Evolutionary conservation across 2,113 vertebrate species (phyloP).

Genomic region (Aix galericulata): DNA sequence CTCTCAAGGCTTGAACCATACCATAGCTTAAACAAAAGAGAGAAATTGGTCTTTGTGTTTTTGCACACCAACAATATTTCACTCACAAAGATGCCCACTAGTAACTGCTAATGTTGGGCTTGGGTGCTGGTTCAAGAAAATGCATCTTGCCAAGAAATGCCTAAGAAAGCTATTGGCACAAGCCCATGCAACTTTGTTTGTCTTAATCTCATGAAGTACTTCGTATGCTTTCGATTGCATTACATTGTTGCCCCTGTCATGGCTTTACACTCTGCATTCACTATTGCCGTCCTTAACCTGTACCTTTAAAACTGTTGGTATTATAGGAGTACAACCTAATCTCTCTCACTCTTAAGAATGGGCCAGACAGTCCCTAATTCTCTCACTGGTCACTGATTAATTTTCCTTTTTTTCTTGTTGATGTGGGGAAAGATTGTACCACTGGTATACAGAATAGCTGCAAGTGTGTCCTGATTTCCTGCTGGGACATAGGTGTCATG

Average conservation of each 20-base stretch:
- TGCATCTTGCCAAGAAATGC: neutral
- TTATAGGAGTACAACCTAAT: neutral
- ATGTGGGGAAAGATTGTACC: neutral
- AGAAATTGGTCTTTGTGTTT: fast-evolving
- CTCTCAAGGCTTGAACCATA: neutral
- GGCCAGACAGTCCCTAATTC: neutral
- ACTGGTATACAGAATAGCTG: neutral
- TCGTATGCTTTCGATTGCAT: neutral
- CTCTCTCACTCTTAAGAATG: neutral
- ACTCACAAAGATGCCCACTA: neutral
- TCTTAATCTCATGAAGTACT: fast-evolving
- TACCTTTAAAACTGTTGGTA: neutral
- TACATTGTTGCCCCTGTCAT: neutral
- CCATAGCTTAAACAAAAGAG: neutral
- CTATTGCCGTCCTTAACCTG: neutral
- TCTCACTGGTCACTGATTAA: neutral
- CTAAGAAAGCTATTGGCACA: neutral
- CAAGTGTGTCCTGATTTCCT: neutral
- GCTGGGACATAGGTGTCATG: neutral
- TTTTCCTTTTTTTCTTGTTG: neutral
- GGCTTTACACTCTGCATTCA: neutral
- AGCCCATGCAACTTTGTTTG: neutral
- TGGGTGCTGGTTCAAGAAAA: neutral
- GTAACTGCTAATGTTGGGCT: neutral
- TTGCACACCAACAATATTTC: neutral